Percentiles rank a stretch among this genome's conserved stretches.
phyloP scores from a whole-genome alignment of 2,888 invertebrate species.

The Drosophila nr. perissopoda region DNA sequence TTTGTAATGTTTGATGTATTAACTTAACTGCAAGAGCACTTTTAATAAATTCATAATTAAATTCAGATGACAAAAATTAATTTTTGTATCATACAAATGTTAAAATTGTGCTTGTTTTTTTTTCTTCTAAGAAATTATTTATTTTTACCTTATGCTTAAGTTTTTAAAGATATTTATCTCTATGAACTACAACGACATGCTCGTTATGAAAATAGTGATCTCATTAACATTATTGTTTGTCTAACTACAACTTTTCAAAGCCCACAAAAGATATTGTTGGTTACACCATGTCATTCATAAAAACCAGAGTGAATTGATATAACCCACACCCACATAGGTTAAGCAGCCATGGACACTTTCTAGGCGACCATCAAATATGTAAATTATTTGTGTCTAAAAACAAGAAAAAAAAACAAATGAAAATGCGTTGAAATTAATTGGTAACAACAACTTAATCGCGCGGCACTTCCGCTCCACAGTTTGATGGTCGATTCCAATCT shows the following conservation, averaged over 20 bases:
- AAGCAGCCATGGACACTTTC: slow-evolving; percentile 39
- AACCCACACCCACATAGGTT: slow-evolving; percentile 29
- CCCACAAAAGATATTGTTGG: neutral
- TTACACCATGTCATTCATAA: slow-evolving; percentile 51
- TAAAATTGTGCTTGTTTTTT: neutral
- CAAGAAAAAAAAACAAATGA: slow-evolving; percentile 32
- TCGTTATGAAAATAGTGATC: neutral
- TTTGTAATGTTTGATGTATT: neutral
- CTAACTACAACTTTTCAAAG: neutral
- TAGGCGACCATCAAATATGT: slow-evolving; percentile 58
- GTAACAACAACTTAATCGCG: slow-evolving; percentile 71
- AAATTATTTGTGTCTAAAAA: slow-evolving; percentile 50
- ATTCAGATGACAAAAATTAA: neutral
- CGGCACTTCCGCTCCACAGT: slow-evolving; percentile 68
- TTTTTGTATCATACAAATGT: neutral
- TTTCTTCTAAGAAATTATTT: neutral
- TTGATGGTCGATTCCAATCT: slow-evolving; percentile 42
- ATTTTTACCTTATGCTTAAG: neutral
- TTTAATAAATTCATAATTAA: neutral
- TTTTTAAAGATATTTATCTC: neutral
- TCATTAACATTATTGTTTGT: slow-evolving; percentile 1
- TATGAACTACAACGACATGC: neutral
- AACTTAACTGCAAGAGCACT: neutral
- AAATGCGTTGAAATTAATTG: slow-evolving; percentile 62
- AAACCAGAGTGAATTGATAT: slow-evolving; percentile 45